phyloP scores from a whole-genome alignment of 1,140 invertebrate species.

The Apis laboriosa region DNA sequence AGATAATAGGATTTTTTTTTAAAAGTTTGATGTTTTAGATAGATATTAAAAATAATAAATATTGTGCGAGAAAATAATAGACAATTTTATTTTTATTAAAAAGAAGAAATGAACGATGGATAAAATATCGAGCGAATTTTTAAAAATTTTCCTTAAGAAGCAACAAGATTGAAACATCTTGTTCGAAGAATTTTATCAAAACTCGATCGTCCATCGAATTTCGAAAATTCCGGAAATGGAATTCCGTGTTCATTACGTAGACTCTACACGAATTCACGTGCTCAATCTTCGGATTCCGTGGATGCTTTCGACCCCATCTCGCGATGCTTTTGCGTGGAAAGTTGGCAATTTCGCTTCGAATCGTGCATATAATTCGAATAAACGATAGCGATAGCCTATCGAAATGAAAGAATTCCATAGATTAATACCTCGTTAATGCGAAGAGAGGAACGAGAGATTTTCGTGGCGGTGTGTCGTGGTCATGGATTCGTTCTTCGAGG shows the following conservation, averaged over 20 bases:
- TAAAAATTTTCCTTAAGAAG: too few species aligned
- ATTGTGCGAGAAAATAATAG: too few species aligned
- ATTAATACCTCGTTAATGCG: neutral
- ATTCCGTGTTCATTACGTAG: neutral
- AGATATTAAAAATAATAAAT: too few species aligned
- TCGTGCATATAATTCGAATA: too few species aligned
- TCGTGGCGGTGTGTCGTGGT: neutral
- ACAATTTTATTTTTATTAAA: too few species aligned
- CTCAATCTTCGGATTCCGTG: constrained; percentile 5
- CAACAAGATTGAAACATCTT: neutral
- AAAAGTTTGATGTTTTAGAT: too few species aligned
- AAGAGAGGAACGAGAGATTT: neutral
- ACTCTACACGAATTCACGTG: neutral
- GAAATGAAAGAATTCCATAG: neutral
- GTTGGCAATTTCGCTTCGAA: neutral
- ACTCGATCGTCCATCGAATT: neutral
- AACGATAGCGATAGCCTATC: neutral
- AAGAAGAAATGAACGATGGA: too few species aligned
- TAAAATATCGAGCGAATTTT: too few species aligned
- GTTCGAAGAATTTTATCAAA: neutral
- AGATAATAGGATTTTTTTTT: too few species aligned
- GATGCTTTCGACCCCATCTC: neutral
- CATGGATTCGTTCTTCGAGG: neutral
- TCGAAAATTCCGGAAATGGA: neutral
- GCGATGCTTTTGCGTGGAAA: neutral